These are phyloP conservation scores for Stenodema calcarata DNA, from an alignment of 2,888 invertebrate species.

Conservation along the genomic window DNA sequence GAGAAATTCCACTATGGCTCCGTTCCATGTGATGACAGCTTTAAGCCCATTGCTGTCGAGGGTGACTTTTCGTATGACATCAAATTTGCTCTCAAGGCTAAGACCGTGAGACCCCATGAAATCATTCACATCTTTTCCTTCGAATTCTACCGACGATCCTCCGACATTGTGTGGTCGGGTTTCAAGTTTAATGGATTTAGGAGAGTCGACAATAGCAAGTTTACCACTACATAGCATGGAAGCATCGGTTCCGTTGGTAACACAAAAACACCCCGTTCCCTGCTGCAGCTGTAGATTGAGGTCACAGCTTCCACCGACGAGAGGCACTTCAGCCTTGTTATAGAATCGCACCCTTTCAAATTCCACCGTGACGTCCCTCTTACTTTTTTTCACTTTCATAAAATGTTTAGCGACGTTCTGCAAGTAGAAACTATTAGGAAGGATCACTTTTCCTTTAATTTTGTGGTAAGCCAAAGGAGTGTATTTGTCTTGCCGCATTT, in stretches of 20 bases:
- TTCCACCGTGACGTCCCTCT: background rate
- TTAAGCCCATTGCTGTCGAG: background rate
- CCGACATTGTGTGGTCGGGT: too few species aligned
- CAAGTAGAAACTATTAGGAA: constrained; percentile 22
- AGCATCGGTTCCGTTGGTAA: background rate
- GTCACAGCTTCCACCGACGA: background rate
- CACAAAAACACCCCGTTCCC: background rate
- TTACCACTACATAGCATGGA: background rate
- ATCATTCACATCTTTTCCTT: background rate
- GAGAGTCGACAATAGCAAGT: background rate
- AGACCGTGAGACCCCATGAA: constrained; percentile 4
- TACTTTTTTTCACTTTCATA: background rate
- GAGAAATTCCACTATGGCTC: constrained; percentile 24
- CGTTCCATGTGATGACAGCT: constrained; percentile 42
- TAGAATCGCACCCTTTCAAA: background rate
- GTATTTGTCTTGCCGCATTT: background rate
- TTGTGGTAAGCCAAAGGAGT: background rate
- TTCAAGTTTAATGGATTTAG: background rate
- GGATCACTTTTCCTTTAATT: background rate
- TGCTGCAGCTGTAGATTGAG: background rate
- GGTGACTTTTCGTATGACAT: background rate
- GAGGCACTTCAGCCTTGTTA: background rate
- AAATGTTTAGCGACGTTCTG: background rate
- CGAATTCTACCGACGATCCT: background rate
- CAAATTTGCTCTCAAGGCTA: background rate